Conservation (phyloP, 1,140 invertebrate genomes). For the Euschistus heros region DNA sequence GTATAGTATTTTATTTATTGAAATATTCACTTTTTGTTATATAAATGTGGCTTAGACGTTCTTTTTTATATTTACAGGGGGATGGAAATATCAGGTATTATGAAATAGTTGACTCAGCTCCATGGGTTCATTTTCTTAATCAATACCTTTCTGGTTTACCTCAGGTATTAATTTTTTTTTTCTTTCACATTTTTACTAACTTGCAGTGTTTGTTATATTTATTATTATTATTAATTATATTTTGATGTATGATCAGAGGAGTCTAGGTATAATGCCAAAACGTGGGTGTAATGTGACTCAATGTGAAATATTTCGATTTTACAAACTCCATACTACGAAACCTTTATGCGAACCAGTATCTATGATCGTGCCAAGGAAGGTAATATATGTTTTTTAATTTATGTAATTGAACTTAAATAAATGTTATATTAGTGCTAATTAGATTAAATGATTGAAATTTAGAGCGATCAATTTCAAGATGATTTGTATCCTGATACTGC, state of each 20-base stretch:
- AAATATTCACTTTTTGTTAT: neutral
- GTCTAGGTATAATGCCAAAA: slow-evolving; percentile 87
- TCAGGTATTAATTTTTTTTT: slow-evolving; percentile 45
- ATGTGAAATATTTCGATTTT: slow-evolving; percentile 86
- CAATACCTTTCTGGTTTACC: slow-evolving; percentile 85
- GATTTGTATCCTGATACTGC: slow-evolving; percentile 90
- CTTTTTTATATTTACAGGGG: slow-evolving; percentile 44
- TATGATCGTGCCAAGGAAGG: slow-evolving; percentile 87
- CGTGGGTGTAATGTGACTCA: slow-evolving; percentile 67
- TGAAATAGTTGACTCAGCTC: slow-evolving; percentile 74
- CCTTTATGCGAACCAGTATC: slow-evolving; percentile 81
- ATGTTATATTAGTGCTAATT: neutral
- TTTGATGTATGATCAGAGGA: slow-evolving; percentile 51
- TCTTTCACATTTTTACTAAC: neutral
- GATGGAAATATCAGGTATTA: slow-evolving; percentile 93
- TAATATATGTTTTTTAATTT: slow-evolving; percentile 32
- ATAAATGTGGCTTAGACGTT: neutral
- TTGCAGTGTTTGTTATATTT: neutral
- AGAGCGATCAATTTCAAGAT: slow-evolving; percentile 69
- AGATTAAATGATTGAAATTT: slow-evolving; percentile 20
- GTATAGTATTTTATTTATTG: slow-evolving; percentile 13
- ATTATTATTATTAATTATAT: neutral
- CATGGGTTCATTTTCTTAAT: slow-evolving; percentile 80
- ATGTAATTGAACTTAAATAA: neutral
- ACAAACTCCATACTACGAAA: slow-evolving; percentile 80